Evolutionary conservation across 2,888 invertebrate species (phyloP), one percentile per base, ranked within the genome.

Genomic region (Ochropleura leucogaster): DNA sequence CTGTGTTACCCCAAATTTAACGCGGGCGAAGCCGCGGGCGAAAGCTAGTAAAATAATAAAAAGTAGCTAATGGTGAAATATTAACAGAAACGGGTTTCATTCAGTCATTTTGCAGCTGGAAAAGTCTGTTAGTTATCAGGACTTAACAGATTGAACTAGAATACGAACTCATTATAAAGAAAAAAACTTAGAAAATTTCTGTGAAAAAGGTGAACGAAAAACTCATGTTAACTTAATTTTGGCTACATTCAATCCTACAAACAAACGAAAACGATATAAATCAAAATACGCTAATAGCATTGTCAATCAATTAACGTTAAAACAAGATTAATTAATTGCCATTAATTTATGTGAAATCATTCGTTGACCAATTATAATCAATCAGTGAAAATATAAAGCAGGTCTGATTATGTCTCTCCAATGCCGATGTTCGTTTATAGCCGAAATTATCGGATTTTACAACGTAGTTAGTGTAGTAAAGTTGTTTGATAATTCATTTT

Each of bases 321-420:
- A 59, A 10, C n/a, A 44, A 57, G 51, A 51, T 66, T 64, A 60
- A 63, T 80, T 59, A 59, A 75, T 75, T 64, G 68, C 60, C 51
- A 68, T 67, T 67, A 59, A 79, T 69, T 60, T 42, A 76, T 55
- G 49, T 60, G 20, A 60, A 62, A 30, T 68, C 14, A 75, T 75
- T 18, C 20, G 30, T 62, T 42, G 42, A 70, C 57, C 77, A 77
- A 82, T 79, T 77, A 71, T 20, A 82, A 82, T 82, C 77, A 82
- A 77, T 79, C 66, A 67, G 67, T 55, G 65, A 69, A 77, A 77
- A 79, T 53, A 20, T 66, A 70, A 82, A 57, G 12, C 30, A 51
- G 49, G 60, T 77, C 53, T 77, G 10, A 47, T 30, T 63, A 59
- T 67, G 30, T 30, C 42, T 57, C 14, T 46, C 16, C n/a, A 12